Evolutionary conservation across 2,113 vertebrate genomes (phyloP).

Genomic region (Plestiodon gilberti): DNA sequence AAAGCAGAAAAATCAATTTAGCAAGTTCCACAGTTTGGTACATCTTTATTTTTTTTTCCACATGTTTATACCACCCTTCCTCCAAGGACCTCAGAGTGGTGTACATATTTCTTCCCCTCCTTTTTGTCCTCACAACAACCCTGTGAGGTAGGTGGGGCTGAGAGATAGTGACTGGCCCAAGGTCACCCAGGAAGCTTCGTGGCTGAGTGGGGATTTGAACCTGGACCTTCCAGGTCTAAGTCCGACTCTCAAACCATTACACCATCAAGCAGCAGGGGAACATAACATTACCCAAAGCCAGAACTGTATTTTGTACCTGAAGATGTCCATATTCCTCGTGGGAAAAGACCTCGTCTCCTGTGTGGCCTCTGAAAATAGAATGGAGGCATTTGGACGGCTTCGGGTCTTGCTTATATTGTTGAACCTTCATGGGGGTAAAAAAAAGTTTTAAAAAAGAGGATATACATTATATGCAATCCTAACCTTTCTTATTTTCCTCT

Average conservation of each 20-base stretch:
- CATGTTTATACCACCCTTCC: too few relatives aligned
- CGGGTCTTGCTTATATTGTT: slow-evolving; percentile 95
- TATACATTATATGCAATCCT: neutral
- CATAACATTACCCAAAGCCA: neutral
- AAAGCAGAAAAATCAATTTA: slow-evolving; percentile 29
- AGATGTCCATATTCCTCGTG: slow-evolving; percentile 89
- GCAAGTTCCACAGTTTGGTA: slow-evolving; percentile 1
- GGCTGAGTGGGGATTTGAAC: too few relatives aligned
- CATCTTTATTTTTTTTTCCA: too few relatives aligned
- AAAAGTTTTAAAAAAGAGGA: neutral
- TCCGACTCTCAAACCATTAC: too few relatives aligned
- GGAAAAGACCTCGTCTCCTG: slow-evolving; percentile 88
- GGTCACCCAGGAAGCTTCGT: too few relatives aligned
- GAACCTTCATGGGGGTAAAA: slow-evolving; percentile 78
- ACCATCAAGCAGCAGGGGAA: neutral
- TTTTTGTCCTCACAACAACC: too few relatives aligned
- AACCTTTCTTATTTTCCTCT: neutral
- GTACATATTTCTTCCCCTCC: too few relatives aligned
- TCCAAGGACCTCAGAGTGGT: too few relatives aligned
- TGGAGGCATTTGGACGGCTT: slow-evolving; percentile 92
- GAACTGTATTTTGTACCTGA: slow-evolving; percentile 80
- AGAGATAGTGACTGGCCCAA: too few relatives aligned
- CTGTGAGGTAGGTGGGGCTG: too few relatives aligned
- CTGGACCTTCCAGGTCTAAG: too few relatives aligned
- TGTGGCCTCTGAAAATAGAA: slow-evolving; percentile 88